Evolutionary conservation across 2,888 invertebrate genomes (phyloP), one percentile per base, ranked within the genome.

Genomic region (Trypoxylon attenuatum): DNA sequence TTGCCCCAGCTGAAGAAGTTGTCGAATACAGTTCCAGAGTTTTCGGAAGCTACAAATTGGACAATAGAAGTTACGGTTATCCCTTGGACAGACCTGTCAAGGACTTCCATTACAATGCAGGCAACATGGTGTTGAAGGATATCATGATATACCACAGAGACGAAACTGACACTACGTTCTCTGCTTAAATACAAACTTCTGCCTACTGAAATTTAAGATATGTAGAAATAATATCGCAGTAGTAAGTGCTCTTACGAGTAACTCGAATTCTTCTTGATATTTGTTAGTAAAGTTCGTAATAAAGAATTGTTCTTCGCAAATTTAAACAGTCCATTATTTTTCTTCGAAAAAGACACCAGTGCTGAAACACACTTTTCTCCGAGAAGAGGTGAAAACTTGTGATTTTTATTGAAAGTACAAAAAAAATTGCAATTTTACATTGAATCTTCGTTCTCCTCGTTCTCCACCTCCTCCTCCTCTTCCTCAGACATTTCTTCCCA

Each of bases 81-180:
- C 94, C 94, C 65, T 90, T 94, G 82, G 94, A 94, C 82, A 91
- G 93, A 74, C 88, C 88, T 18, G 89, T 92, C 78, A 87, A 85
- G 60, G 88, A 90, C 43, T 87, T 87, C 47, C 88, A 88, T 65
- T 93, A 92, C 89, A 89, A 89, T 71, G 91, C 91, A 15, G 90
- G 92, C 38, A 94, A 94, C 88, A 91, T 91, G 88, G 90, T 88
- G 84, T 91, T 92, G 83, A 89, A 92, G 73, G 91, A 92, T 75
- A 89, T 91, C 3, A 88, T 88, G 71, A 89, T 94, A 79, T 93
- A 90, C 88, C 92, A 93, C 87, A 89, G 90, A 77, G 89, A 88
- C 47, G 86, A 88, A 42, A 78, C 80, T 13, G 83, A 87, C 33
- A 10, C 13, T 33, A 33, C 10, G 13, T 33, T 10, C n/a, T n/a